Evolutionary conservation across 2,888 invertebrate species (phyloP).

Genomic region (Volucella inanis): DNA sequence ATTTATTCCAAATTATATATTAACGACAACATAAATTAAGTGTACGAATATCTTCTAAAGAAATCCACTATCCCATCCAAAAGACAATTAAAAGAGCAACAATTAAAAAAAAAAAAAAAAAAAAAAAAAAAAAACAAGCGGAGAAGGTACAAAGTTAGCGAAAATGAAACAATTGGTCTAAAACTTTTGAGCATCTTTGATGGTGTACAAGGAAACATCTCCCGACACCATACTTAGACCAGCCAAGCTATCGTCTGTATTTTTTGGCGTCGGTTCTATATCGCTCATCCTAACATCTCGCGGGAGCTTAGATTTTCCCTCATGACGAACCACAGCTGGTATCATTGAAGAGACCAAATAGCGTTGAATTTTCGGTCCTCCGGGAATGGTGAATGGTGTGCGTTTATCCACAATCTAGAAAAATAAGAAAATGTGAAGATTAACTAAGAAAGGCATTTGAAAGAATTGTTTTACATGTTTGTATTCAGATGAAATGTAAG

Average conservation of each 20-base stretch:
- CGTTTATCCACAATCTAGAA: slow-evolving; percentile 81
- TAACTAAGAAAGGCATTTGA: neutral
- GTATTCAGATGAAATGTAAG: slow-evolving; percentile 80
- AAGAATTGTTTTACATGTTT: slow-evolving; percentile 78
- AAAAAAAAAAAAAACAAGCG: slow-evolving; percentile 19
- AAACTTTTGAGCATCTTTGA: slow-evolving; percentile 83
- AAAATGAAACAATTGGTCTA: slow-evolving; percentile 48
- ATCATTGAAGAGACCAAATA: slow-evolving; percentile 79
- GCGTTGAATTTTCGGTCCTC: slow-evolving; percentile 81
- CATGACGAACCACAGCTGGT: slow-evolving; percentile 81
- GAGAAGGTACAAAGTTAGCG: slow-evolving; percentile 33
- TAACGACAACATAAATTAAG: slow-evolving; percentile 42
- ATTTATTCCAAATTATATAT: slow-evolving; percentile 30
- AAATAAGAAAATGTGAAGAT: slow-evolving; percentile 19
- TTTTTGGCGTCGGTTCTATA: slow-evolving; percentile 58
- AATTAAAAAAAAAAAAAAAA: no score
- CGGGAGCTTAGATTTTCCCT: slow-evolving; percentile 80
- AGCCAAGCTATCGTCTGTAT: slow-evolving; percentile 80
- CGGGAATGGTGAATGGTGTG: slow-evolving; percentile 80
- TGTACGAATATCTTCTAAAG: slow-evolving; percentile 13
- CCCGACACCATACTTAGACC: slow-evolving; percentile 82
- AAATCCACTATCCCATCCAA: neutral
- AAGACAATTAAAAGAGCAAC: neutral
- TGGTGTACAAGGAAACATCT: slow-evolving; percentile 82
- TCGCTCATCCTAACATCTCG: slow-evolving; percentile 35